phyloP scores from a whole-genome alignment of 1,140 invertebrate genomes.

The Pseudomyrmex concolor region DNA sequence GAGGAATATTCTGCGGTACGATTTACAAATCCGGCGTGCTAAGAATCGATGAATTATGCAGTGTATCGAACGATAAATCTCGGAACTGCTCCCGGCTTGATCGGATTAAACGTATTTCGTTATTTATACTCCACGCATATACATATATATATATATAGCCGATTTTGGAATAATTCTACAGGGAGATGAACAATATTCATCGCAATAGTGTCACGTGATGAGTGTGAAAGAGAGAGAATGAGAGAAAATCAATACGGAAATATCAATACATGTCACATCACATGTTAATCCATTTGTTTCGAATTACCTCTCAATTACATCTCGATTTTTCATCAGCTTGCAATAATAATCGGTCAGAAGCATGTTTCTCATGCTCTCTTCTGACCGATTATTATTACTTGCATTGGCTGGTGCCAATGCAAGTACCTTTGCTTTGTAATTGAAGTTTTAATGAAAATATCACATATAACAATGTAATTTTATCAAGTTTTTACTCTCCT shows the following conservation, averaged over 20 bases:
- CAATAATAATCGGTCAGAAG: conserved; percentile 9
- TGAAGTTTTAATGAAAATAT: conserved; percentile 40
- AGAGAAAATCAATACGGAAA: conserved; percentile 28
- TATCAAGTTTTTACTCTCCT: conserved; percentile 11
- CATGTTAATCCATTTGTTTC: conserved; percentile 20
- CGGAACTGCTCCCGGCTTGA: conserved; percentile 41
- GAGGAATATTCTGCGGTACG: conserved; percentile 32
- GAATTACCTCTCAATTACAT: background rate
- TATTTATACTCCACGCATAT: conserved; percentile 46
- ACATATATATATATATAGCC: conserved; percentile 10
- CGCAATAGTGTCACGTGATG: background rate
- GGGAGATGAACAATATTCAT: conserved; percentile 46
- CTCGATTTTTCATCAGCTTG: conserved; percentile 14
- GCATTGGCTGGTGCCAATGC: background rate
- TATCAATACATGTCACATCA: conserved; percentile 29
- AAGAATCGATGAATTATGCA: conserved; percentile 59
- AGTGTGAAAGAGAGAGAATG: too few relatives aligned
- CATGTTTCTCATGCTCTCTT: background rate
- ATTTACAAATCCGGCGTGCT: conserved; percentile 46
- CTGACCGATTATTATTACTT: too few relatives aligned
- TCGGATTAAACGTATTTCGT: conserved; percentile 60
- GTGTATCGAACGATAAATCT: conserved; percentile 48
- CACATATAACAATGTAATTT: conserved; percentile 28
- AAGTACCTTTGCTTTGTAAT: background rate
- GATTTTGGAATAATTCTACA: conserved; percentile 14